Evolutionary conservation across 2,797 vertebrate genomes (phyloP).

Genomic region (Vireo griseus): DNA sequence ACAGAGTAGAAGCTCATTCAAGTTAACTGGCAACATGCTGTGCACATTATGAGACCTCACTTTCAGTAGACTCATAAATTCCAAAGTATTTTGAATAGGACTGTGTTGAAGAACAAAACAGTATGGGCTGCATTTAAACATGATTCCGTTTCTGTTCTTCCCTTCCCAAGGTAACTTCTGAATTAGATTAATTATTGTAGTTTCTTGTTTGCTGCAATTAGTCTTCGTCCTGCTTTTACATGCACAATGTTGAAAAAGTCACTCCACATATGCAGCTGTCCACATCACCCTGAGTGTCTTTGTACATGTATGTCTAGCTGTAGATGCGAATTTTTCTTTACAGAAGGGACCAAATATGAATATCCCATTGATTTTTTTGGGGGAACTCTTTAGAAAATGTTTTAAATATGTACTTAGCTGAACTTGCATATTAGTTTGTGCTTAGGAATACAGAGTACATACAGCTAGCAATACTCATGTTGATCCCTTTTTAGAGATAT

Average conservation of each 20-base stretch:
- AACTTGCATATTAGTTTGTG: background rate
- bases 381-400: background rate
- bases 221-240: conserved; percentile 40
- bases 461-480: background rate
- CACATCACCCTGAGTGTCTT: background rate
- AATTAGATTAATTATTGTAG: conserved; percentile 47
- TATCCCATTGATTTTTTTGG: background rate
- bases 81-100: background rate
- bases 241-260: background rate
- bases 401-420: background rate
- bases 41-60: conserved; percentile 44
- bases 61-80: conserved; percentile 46
- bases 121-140: conserved; percentile 19
- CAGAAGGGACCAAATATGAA: background rate
- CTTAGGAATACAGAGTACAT: background rate
- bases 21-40: conserved; percentile 51
- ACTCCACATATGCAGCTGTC: background rate
- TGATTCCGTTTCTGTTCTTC: conserved; percentile 4
- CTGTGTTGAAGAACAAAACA: conserved; percentile 62
- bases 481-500: background rate
- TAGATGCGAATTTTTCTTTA: background rate
- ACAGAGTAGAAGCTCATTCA: conserved; percentile 57
- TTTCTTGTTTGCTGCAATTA: conserved; percentile 48
- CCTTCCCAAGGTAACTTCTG: conserved; percentile 46
- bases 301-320: background rate